These are phyloP conservation scores for Cinara cedri DNA, from an alignment of 2,888 invertebrate species.

Conservation along the genomic window DNA sequence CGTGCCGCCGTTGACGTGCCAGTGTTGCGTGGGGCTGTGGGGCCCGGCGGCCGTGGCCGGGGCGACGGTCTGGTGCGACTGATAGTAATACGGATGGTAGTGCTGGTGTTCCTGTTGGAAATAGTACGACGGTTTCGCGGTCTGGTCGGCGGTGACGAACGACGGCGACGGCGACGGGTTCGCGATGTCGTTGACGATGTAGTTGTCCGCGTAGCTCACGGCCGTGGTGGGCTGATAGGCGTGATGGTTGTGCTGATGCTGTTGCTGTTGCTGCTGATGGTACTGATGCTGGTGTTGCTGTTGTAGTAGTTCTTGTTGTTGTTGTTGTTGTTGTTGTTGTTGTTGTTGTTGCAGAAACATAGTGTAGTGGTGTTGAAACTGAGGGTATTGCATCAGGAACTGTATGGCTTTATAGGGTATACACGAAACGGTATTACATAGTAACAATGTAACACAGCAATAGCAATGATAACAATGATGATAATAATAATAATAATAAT, in stretches of 20 bases:
- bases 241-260: constrained; percentile 49
- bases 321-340: constrained; percentile 58
- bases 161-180: constrained; percentile 33
- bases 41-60: not conserved
- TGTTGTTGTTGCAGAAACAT: constrained; percentile 58
- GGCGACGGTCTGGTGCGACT: not conserved
- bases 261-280: constrained; percentile 43
- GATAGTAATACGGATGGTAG: constrained; percentile 44
- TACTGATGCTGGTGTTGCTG: constrained; percentile 29
- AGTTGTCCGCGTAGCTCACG: constrained; percentile 16
- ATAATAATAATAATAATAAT: not conserved
- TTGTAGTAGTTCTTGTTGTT: constrained; percentile 58
- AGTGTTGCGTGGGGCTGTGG: not conserved
- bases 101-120: constrained; percentile 48
- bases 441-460: not conserved
- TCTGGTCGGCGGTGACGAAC: constrained; percentile 28
- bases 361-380: constrained; percentile 57
- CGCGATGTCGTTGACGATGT: constrained; percentile 50
- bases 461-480: not conserved
- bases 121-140: constrained; percentile 46
- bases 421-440: constrained; percentile 8
- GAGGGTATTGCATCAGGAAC: constrained; percentile 60
- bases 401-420: constrained; percentile 58
- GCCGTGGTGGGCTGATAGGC: not conserved
- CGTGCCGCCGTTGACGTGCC: constrained; percentile 15